Base-by-base conservation (phyloP, 1,140 invertebrate species). In the Drosophila carrolli region DNA sequence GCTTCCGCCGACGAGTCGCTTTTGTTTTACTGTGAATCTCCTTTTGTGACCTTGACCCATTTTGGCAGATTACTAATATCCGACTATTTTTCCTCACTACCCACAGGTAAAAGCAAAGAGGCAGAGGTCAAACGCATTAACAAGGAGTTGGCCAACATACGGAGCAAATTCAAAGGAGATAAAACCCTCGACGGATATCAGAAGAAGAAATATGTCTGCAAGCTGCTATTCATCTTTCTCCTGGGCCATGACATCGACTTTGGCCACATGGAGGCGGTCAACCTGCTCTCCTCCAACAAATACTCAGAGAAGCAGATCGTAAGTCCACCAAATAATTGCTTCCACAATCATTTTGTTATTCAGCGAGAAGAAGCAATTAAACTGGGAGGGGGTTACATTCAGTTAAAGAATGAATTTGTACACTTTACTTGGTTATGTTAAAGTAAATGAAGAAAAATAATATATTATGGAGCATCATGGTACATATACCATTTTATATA, bases 221-320 rank as follows among this genome's bases (percentile, higher is more conserved):
- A 99, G 93, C 94, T 99, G 62, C 94, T 99, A 23, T 99, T 99
- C 93, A 99, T 99, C 90, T 99, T 99, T 93, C 94, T 99, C 47
- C 95, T 99, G 71, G 97, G 99, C 54, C 98, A 99, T 94, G 99
- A 99, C 93, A 99, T 99, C 93, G 99, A 99, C 93, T 99, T 99
- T 94, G 99, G 99, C 59, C 98, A 99, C 93, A 99, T 99, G 98
- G 99, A 99, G 94, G 99, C 99, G 53, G 99, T 99, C 79, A 99
- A 99, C 94, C 94, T 99, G 50, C 95, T 99, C n/a, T 99, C 98
- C 75, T 99, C 99, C 37, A 99, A 99, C 93, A 99, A 99, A 95
- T 99, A 99, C 94, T 99, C 99, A 43, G 99, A 99, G 93, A 99
- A 99, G 94, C 99, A 99, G 95, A 99, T 99, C 93, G 99, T 99